Evolutionary conservation across 1,140 invertebrate genomes (phyloP), one percentile per base, ranked within the genome.

Genomic region (Diabrotica virgifera): DNA sequence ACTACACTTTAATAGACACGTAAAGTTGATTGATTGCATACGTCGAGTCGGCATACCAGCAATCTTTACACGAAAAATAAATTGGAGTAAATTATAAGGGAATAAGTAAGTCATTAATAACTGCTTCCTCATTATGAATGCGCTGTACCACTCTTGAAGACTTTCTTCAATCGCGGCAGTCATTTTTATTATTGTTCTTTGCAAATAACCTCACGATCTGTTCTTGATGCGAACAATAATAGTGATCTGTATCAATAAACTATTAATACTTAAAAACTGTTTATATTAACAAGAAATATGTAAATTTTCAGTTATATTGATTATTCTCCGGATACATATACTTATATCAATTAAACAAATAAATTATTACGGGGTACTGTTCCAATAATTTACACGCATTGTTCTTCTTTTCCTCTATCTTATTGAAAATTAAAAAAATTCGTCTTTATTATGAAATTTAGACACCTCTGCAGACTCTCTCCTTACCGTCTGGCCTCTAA

Each of bases 11-110:
- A 62, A 62, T 62, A 62, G 60, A 62, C 60, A 62, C 60, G 52
- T 62, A 62, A 62, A 62, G 37, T 54, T 62, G 60, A 55, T 62
- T 62, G 60, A 62, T 62, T 54, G 54, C 36, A 38, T 40, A 62
- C 52, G 24, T 12, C 35, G 35, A 54, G 60, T 37, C 52, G 60
- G 60, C 60, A 62, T 62, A 54, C 63, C 58, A 65, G 40, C 63
- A 60, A 52, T 61, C 60, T 65, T 37, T 67, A 52, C 46, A 60
- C 60, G 62, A 54, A 63, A 64, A 65, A 62, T 63, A 56, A 68
- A 68, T 68, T 68, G 59, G 60, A 55, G 53, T 67, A 63, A 67
- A 58, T 67, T 38, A 63, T 59, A 51, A 59, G 14, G 36, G 58
- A 13, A 59, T 59, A 59, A 59, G 50, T 59, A 59, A 59, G 37